Evolutionary conservation across 2,113 vertebrate species (phyloP), one percentile per base, ranked within the genome.

Genomic region (Rhegmatorhina hoffmannsi): DNA sequence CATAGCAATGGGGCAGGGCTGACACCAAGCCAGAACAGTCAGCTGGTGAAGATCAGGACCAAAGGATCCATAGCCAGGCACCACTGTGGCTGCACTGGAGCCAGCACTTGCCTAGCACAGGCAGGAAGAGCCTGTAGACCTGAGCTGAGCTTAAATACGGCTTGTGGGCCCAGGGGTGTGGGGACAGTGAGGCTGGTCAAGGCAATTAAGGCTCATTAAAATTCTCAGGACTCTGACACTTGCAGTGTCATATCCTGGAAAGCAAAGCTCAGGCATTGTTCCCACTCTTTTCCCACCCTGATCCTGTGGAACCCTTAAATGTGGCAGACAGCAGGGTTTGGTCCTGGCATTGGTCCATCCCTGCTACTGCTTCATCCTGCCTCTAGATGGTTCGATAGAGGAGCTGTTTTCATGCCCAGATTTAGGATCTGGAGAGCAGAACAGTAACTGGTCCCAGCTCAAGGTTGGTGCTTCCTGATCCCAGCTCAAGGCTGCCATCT

Each of bases 51-150:
- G 24, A 4, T 31, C 44, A 69, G 40, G 21, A 69, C 31, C 9
- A 36, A 76, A 9, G 8, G 6, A 13, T 33, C 9, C 20, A 26
- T 3, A 4, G 20, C 40, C 55, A 70, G 5, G 14, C 21, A 62
- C 13, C 7, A 5, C 17, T 11, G 11, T 7, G 6, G 8, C 44
- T 59, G 5, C 6, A 4, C 26, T 26, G 1, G 14, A 85, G 7
- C 3, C 46, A 50, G 34, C 19, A 23, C 21, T 23, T 13, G 12
- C 26, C 24, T 47, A 44, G 16, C 46, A 52, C 21, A 94, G 38
- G 21, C 24, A 38, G 13, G 0, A 73, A 8, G 7, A 13, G 2
- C 1, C 15, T 60, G 5, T 24, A 12, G 1, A 8, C n/a, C 16
- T 70, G 43, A 9, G 13, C 26, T 93, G 74, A 49, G 24, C 26